Conservation (phyloP, 2,113 vertebrate species). For the Petrocephalus zakoni region DNA sequence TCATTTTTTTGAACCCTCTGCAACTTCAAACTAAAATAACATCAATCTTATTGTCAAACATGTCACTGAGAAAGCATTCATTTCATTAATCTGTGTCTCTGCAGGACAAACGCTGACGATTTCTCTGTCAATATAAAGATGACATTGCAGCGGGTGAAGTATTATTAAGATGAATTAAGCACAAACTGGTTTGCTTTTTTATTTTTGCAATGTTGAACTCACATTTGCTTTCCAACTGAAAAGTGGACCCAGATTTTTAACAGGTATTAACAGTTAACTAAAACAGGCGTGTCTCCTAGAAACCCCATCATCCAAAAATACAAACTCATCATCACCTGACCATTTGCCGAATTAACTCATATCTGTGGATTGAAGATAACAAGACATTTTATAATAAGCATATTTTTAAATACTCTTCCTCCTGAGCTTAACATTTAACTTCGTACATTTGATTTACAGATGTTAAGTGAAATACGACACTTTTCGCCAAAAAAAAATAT, state of each 20-base stretch:
- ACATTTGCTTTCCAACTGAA: not conserved
- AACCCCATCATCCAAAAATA: constrained; percentile 28
- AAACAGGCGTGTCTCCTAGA: constrained; percentile 22
- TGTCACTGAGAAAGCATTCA: not conserved
- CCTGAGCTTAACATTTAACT: constrained; percentile 8
- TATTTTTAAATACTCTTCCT: constrained; percentile 17
- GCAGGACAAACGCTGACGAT: not conserved
- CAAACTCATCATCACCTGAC: constrained; percentile 31
- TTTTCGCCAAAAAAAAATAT: constrained; percentile 11
- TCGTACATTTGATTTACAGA: constrained; percentile 25
- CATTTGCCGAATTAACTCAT: constrained; percentile 4
- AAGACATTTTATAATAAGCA: not conserved
- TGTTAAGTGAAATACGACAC: constrained; percentile 23
- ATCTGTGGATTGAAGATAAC: constrained; percentile 10
- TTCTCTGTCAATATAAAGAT: not conserved
- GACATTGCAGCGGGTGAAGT: not conserved
- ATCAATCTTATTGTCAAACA: not conserved
- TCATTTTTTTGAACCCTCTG: not conserved
- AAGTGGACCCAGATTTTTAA: not conserved
- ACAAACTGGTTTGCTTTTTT: not conserved
- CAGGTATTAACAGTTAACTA: not conserved
- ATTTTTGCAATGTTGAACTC: not conserved
- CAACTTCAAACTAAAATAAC: not conserved
- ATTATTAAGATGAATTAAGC: not conserved
- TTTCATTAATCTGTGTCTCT: not conserved